These are phyloP conservation scores for Eclectus roratus DNA, from an alignment of 2,113 vertebrate species.

Conservation along the genomic window DNA sequence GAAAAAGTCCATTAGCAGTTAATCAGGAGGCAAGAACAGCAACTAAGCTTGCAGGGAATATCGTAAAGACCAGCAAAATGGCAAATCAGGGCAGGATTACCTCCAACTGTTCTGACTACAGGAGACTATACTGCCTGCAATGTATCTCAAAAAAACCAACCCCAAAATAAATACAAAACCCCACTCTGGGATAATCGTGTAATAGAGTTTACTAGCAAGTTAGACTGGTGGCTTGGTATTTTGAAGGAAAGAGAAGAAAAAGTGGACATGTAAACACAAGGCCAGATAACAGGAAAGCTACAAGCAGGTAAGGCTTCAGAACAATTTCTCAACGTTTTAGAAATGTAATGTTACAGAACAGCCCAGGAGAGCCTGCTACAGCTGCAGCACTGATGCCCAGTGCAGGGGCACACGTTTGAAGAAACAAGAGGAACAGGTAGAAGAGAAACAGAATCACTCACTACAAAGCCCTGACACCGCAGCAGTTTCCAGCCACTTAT, in stretches of 20 bases:
- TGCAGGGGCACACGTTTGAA: background rate
- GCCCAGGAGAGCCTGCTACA: background rate
- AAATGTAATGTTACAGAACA: background rate
- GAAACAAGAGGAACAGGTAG: background rate
- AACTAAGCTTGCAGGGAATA: background rate
- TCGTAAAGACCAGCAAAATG: background rate
- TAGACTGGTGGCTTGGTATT: background rate
- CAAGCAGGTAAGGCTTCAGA: background rate
- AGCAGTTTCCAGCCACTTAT: background rate
- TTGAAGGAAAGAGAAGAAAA: background rate
- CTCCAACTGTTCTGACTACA: background rate
- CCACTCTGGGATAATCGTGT: accelerated
- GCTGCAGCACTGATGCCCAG: background rate
- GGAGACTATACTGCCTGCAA: background rate
- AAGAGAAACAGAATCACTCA: background rate
- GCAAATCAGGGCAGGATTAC: background rate
- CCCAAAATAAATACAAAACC: background rate
- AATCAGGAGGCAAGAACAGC: background rate
- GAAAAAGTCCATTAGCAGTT: constrained; percentile 1
- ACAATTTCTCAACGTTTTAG: background rate
- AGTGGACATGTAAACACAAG: background rate
- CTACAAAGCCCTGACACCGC: background rate
- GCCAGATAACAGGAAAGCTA: background rate
- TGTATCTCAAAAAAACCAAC: background rate
- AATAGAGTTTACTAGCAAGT: background rate